Conservation (phyloP, 2,888 invertebrate species). For the Dromius quadrimaculatus region DNA sequence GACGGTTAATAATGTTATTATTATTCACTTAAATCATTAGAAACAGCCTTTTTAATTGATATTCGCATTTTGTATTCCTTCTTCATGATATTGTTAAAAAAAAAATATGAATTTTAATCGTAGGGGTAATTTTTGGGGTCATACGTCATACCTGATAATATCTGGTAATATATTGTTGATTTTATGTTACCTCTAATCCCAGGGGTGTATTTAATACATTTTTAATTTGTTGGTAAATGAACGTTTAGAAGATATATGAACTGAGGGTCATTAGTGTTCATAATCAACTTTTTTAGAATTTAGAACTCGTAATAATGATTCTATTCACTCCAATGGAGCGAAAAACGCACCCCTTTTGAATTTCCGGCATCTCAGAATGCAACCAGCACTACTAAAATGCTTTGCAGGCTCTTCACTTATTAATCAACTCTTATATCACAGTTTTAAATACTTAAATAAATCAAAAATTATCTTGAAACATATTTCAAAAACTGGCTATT, state of each 20-base stretch:
- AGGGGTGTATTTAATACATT: constrained; percentile 6
- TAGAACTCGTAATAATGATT: not conserved
- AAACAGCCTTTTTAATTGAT: not conserved
- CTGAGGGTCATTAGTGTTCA: not conserved
- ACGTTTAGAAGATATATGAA: not conserved
- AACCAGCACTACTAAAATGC: no score
- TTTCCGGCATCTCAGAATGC: not conserved
- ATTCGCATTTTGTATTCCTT: not conserved
- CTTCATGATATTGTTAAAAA: not conserved
- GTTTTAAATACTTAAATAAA: no score
- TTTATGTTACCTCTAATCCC: not conserved
- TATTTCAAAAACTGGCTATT: not conserved
- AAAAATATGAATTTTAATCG: not conserved
- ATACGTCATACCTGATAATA: not conserved
- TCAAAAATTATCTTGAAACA: no score
- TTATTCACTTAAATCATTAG: not conserved
- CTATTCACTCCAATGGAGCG: not conserved
- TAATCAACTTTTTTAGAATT: not conserved
- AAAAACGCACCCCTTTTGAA: not conserved
- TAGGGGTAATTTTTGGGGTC: not conserved
- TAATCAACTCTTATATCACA: no score
- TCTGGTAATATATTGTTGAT: not conserved
- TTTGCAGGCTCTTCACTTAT: no score
- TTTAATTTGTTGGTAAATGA: not conserved
- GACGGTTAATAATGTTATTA: no score